These are phyloP conservation scores for Thera britannica DNA, from an alignment of 2,888 invertebrate species.

Conservation along the genomic window DNA sequence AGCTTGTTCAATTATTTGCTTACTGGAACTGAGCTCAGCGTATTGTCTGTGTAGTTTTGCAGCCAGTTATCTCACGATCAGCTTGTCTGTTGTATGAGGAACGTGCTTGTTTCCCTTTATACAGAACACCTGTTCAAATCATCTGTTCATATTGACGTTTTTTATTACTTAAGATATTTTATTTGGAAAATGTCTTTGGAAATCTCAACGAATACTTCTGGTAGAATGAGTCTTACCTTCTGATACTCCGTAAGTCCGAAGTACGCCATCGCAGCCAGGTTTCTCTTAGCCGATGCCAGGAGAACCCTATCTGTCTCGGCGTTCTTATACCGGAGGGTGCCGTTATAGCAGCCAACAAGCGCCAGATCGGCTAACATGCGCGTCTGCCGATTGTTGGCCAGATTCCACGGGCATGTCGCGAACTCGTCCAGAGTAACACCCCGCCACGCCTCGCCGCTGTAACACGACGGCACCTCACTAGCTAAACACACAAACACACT, in stretches of 20 bases:
- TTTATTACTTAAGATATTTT: neutral
- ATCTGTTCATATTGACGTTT: neutral
- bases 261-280: constrained; percentile 97
- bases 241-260: constrained; percentile 99
- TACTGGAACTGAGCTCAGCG: constrained; percentile 22
- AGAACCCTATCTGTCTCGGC: constrained; percentile 93
- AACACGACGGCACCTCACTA: constrained; percentile 94
- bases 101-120: constrained; percentile 7
- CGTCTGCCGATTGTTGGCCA: constrained; percentile 98
- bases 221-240: constrained; percentile 82
- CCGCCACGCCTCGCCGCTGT: constrained; percentile 91
- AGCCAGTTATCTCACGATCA: constrained; percentile 14
- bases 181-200: no score
- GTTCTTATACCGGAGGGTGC: constrained; percentile 87
- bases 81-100: neutral
- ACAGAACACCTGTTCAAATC: constrained; percentile 11
- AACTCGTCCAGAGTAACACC: constrained; percentile 96
- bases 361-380: constrained; percentile 98
- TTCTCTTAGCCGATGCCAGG: constrained; percentile 97
- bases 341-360: constrained; percentile 97
- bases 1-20: constrained; percentile 30
- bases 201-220: neutral
- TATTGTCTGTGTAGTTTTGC: constrained; percentile 20
- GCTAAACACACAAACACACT: constrained; percentile 59
- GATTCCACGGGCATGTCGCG: constrained; percentile 95